Evolutionary conservation across 2,113 vertebrate genomes (phyloP), one percentile per base, ranked within the genome.

Genomic region (Henicopernis longicauda): DNA sequence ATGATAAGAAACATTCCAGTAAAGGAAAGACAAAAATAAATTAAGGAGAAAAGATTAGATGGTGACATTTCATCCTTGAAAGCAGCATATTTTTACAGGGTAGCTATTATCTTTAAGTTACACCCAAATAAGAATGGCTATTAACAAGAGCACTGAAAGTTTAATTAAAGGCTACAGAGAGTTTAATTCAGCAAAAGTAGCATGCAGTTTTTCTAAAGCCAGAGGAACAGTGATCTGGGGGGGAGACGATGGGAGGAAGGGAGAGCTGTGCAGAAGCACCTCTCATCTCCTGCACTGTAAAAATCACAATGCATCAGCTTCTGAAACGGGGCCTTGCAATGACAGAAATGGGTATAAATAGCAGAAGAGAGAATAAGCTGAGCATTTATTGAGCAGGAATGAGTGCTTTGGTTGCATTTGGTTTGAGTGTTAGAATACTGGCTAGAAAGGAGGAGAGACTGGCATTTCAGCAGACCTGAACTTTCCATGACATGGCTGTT

Each of bases 1-100:
- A 62, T 93, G 96, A 94, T 95, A 96, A 93, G 74, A 95, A 87
- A 72, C 25, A 91, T 88, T 96, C 91, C 55, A 92, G 71, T 29
- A 71, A 70, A 82, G 49, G 40, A 73, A 96, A 89, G 81, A 87
- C 59, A 93, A 57, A 91, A 89, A 94, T 44, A 88, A 82, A 58
- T 57, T n/a, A 59, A 74, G 70, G 69, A 61, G 82, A 38, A 89
- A 89, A 67, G 49, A 83, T 45, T 63, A 80, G 44, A 72, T 70
- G 66, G 73, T 93, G 87, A 76, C 82, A 61, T 57, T 49, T 90
- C 70, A 92, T 89, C 72, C 63, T 93, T 85, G 34, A 84, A 93
- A 89, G 72, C 32, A 26, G 62, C 34, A 11, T 45, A 67, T 55
- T 95, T 92, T 89, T 70, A 52, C 78, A 90, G 49, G 34, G 52